These are phyloP conservation scores for Drosophila azteca DNA, from an alignment of 1,140 invertebrate species.

Conservation along the genomic window DNA sequence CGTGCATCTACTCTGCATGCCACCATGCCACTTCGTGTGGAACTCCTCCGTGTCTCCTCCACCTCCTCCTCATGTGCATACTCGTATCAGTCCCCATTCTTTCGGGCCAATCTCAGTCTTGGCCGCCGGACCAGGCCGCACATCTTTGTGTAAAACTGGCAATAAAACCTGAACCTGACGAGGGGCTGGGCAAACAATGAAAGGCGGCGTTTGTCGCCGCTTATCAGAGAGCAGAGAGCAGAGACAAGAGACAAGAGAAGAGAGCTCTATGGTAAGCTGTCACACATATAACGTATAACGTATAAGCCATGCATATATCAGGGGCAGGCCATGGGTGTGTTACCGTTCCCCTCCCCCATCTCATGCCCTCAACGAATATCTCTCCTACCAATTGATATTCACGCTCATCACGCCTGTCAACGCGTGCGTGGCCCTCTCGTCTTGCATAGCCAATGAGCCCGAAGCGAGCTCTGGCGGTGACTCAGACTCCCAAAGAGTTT, in stretches of 20 bases:
- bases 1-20: not conserved
- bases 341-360: not conserved
- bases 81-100: conserved; percentile 33
- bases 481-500: conserved; percentile 62
- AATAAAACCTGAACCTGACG: conserved; percentile 43
- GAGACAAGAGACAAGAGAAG: not conserved
- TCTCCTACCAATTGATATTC: conserved; percentile 56
- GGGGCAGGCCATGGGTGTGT: conserved; percentile 15
- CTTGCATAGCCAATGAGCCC: conserved; percentile 72
- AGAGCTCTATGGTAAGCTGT: conserved; percentile 5
- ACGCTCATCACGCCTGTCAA: conserved; percentile 56
- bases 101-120: conserved; percentile 19
- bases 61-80: not conserved
- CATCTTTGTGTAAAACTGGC: conserved; percentile 9
- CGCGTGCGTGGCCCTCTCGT: conserved; percentile 66
- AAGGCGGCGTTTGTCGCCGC: conserved; percentile 11
- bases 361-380: not conserved
- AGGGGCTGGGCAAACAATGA: not conserved
- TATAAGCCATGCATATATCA: conserved; percentile 23
- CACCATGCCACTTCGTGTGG: not conserved
- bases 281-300: not conserved
- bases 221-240: too few species aligned
- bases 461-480: conserved; percentile 32
- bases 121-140: not conserved
- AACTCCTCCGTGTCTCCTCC: not conserved